phyloP scores from a whole-genome alignment of 2,113 vertebrate genomes.

The Marmota monax region DNA sequence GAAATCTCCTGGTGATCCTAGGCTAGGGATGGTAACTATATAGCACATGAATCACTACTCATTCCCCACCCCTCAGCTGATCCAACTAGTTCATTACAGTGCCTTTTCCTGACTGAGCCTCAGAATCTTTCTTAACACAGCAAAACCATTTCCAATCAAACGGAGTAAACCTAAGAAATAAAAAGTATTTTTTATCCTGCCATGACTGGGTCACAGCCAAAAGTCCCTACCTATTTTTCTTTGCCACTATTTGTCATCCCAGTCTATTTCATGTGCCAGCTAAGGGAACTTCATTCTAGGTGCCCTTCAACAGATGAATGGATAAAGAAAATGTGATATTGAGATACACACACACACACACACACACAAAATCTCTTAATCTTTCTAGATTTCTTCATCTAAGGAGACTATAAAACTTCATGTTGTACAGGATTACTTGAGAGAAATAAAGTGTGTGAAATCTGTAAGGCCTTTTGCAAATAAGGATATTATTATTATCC shows the following conservation, averaged over 20 bases:
- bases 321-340: no score
- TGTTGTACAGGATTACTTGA: not conserved
- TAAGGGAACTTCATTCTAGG: conserved; percentile 29
- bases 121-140: conserved; percentile 1
- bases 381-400: conserved; percentile 57
- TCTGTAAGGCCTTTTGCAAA: conserved; percentile 44
- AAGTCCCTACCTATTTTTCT: not conserved
- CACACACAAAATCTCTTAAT: conserved; percentile 35
- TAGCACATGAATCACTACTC: not conserved
- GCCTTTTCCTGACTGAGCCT: not conserved
- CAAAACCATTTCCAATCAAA: conserved; percentile 15
- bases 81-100: not conserved
- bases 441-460: conserved; percentile 1
- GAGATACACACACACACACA: no score
- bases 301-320: no score
- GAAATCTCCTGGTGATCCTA: not conserved
- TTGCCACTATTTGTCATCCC: conserved; percentile 21
- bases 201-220: not conserved
- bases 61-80: rapidly evolving
- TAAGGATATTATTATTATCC: conserved; percentile 18
- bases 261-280: conserved; percentile 12
- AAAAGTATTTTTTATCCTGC: not conserved
- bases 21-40: not conserved
- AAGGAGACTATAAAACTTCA: conserved; percentile 52
- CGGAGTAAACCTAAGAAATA: not conserved